These are phyloP conservation scores for Rhineura floridana DNA, from an alignment of 2,113 vertebrate genomes.

Conservation along the genomic window DNA sequence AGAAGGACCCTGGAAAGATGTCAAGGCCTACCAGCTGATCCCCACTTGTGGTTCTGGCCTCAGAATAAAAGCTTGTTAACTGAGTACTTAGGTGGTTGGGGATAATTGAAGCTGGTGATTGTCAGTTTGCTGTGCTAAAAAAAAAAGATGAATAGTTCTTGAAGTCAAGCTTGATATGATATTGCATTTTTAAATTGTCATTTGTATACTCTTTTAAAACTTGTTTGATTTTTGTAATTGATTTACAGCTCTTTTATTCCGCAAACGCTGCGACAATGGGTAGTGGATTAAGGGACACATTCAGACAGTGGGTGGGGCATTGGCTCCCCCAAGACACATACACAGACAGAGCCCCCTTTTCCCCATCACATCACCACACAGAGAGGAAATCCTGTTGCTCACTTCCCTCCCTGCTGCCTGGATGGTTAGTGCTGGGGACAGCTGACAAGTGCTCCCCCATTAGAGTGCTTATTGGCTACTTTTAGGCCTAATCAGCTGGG, in stretches of 20 bases:
- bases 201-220: not conserved
- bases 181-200: not conserved
- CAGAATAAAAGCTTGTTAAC: not conserved
- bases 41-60: not conserved
- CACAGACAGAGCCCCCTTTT: not conserved
- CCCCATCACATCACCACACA: not conserved
- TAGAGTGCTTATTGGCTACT: not conserved
- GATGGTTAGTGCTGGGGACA: not conserved
- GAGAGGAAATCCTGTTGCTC: not conserved
- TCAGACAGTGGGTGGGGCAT: not conserved
- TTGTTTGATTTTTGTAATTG: not conserved
- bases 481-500: not conserved
- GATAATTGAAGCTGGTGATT: not conserved
- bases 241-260: no score
- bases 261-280: no score
- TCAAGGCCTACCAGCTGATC: not conserved
- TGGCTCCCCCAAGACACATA: not conserved
- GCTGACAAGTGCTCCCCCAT: not conserved
- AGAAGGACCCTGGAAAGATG: not conserved
- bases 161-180: not conserved
- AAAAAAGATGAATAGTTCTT: not conserved
- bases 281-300: no score
- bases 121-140: not conserved
- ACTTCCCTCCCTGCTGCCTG: not conserved
- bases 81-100: not conserved